Evolutionary conservation across 2,797 vertebrate genomes (phyloP).

Genomic region (Steatocranus sp.): DNA sequence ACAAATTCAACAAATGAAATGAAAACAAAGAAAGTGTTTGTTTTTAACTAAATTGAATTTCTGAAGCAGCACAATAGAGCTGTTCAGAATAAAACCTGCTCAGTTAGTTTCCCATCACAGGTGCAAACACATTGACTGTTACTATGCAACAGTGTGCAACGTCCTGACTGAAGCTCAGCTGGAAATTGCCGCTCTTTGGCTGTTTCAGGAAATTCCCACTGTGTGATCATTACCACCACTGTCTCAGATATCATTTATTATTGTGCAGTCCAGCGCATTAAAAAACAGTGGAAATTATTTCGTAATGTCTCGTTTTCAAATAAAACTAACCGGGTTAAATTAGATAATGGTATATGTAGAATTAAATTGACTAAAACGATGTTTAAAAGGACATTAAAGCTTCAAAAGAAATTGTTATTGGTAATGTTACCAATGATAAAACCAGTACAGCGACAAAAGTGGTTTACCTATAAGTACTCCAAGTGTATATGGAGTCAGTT

Average conservation of each 20-base stretch:
- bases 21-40: not conserved
- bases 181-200: not conserved
- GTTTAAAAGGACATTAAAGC: not conserved
- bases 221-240: not conserved
- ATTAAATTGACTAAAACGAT: accelerated
- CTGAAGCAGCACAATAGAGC: not conserved
- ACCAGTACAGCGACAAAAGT: too few species aligned
- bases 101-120: not conserved
- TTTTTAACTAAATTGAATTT: not conserved
- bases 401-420: not conserved
- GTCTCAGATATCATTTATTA: not conserved
- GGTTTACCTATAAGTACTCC: conserved; percentile 90
- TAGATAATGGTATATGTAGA: not conserved
- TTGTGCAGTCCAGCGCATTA: not conserved
- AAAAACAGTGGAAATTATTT: not conserved
- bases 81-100: not conserved
- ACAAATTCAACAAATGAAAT: not conserved
- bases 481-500: conserved; percentile 87
- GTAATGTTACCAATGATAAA: not conserved
- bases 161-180: not conserved
- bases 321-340: not conserved
- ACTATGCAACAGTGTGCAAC: conserved; percentile 2
- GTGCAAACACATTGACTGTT: not conserved
- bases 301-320: not conserved
- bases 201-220: not conserved